Evolutionary conservation across 2,797 vertebrate species (phyloP).

Genomic region (Pogoniulus pusillus): DNA sequence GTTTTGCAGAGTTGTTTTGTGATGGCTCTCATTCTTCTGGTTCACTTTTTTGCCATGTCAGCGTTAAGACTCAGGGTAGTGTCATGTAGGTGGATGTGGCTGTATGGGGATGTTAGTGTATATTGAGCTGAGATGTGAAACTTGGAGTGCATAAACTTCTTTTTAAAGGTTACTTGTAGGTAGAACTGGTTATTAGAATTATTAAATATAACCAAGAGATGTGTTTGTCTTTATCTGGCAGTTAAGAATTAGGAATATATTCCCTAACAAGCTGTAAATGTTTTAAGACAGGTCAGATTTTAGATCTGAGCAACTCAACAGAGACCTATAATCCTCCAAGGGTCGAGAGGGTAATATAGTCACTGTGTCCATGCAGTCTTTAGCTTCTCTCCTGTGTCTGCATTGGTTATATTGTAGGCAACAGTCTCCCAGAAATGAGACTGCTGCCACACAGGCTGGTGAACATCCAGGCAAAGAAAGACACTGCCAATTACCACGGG

Average conservation of each 20-base stretch:
- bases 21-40: neutral
- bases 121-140: neutral
- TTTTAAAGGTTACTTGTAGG: neutral
- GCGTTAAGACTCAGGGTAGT: neutral
- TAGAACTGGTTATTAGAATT: neutral
- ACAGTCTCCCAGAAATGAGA: neutral
- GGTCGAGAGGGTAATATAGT: conserved; percentile 19
- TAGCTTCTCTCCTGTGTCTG: conserved; percentile 5
- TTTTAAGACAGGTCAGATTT: conserved; percentile 19
- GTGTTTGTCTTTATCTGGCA: neutral
- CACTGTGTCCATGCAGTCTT: neutral
- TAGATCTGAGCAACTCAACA: conserved; percentile 2
- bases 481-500: neutral
- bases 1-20: neutral
- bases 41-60: neutral
- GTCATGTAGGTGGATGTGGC: neutral
- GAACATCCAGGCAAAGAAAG: neutral
- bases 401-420: neutral
- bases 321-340: conserved; percentile 21
- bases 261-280: conserved; percentile 20
- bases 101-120: neutral
- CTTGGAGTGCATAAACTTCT: neutral
- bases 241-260: neutral
- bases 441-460: neutral
- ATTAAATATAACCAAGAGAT: neutral